Conservation (phyloP, 2,888 invertebrate genomes). For the Philaethria dido region DNA sequence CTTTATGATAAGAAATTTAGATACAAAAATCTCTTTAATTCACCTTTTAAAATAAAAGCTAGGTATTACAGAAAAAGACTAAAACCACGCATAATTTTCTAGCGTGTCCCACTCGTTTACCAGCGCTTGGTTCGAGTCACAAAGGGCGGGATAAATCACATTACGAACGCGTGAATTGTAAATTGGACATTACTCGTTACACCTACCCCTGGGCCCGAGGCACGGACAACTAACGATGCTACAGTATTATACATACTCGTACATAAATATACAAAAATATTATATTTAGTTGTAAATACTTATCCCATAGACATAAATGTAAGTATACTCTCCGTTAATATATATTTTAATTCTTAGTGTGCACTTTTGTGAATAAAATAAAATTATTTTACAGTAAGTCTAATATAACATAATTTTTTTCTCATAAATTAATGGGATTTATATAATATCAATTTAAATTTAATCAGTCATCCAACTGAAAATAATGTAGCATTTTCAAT, state of each 20-base stretch:
- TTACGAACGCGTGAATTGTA: conserved; percentile 82
- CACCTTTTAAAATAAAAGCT: neutral
- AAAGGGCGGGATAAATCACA: conserved; percentile 81
- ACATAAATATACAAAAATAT: conserved; percentile 20
- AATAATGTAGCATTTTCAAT: conserved; percentile 18
- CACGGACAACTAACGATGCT: conserved; percentile 44
- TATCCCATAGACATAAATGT: too few species aligned
- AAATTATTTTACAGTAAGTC: too few species aligned
- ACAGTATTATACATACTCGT: conserved; percentile 34
- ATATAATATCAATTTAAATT: neutral
- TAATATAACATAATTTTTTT: too few species aligned
- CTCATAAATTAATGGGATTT: neutral
- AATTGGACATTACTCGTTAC: conserved; percentile 81
- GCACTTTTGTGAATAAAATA: too few species aligned
- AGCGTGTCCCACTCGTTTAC: conserved; percentile 28
- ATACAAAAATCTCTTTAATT: neutral
- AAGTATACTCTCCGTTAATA: too few species aligned
- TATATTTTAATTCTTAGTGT: too few species aligned
- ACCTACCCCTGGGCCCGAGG: conserved; percentile 53
- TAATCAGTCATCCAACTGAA: neutral
- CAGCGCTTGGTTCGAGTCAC: conserved; percentile 52
- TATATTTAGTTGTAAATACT: neutral
- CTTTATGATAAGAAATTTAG: neutral
- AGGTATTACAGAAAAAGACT: conserved; percentile 18
- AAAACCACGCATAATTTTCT: conserved; percentile 24